Percentiles rank a stretch among this genome's conserved stretches.
phyloP scores from a whole-genome alignment of 2,888 invertebrate species.

The Cerastis leucographa region DNA sequence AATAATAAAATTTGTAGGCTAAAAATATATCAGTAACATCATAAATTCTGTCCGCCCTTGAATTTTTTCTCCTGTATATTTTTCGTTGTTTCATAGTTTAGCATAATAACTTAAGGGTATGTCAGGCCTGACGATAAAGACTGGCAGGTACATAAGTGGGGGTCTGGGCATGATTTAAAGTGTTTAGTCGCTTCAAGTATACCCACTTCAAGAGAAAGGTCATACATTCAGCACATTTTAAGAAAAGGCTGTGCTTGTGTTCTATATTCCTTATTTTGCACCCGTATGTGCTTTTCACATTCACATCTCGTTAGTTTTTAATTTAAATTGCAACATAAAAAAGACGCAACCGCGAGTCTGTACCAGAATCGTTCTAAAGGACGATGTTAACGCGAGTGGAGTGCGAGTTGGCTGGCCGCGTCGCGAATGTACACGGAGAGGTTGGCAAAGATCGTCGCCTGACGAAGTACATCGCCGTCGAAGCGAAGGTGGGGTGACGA shows the following conservation, averaged over 20 bases:
- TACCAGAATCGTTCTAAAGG: constrained; percentile 12
- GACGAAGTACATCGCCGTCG: too few species aligned
- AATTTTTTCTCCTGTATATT: constrained; percentile 7
- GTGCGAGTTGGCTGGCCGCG: too few species aligned
- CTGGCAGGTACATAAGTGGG: constrained; percentile 38
- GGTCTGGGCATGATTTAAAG: constrained; percentile 46
- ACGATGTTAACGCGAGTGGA: constrained; percentile 9
- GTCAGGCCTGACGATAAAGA: constrained; percentile 39
- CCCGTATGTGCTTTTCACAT: background rate
- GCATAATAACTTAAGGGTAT: constrained; percentile 27
- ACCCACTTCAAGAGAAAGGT: constrained; percentile 11
- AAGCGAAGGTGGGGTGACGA: too few species aligned
- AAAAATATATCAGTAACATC: background rate
- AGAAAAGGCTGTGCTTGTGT: background rate
- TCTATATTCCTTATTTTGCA: background rate
- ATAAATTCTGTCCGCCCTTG: background rate
- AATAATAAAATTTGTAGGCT: background rate
- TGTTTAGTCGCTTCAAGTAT: constrained; percentile 26
- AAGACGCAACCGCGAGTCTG: background rate
- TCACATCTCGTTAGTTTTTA: constrained; percentile 28
- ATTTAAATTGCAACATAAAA: constrained; percentile 37
- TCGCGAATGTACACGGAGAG: too few species aligned
- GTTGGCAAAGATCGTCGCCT: too few species aligned
- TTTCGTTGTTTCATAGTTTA: constrained; percentile 32
- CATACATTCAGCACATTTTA: constrained; percentile 27